Conservation (phyloP, 1,140 invertebrate genomes). For the Goniozus legneri region DNA sequence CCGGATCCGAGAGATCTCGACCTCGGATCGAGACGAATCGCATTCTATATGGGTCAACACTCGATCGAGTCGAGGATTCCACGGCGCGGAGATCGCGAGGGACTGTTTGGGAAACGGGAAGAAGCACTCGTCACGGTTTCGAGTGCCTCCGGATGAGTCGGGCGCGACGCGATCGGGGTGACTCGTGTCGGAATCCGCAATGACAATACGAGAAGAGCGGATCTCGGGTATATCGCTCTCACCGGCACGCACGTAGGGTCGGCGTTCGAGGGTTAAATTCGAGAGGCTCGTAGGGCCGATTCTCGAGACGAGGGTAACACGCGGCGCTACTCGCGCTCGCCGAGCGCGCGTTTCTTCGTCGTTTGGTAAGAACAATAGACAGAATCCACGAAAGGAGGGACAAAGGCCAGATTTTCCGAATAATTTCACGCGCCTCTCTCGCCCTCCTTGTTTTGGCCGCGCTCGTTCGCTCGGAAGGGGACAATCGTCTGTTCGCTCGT, state of each 20-base stretch:
- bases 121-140: too few species aligned
- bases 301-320: constrained; percentile 29
- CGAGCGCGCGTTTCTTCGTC: constrained; percentile 23
- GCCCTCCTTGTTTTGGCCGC: constrained; percentile 10
- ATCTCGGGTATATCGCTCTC: too few species aligned
- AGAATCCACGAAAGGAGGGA: constrained; percentile 12
- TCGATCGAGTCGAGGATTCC: too few species aligned
- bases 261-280: constrained; percentile 31
- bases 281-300: constrained; percentile 22
- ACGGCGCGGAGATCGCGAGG: too few species aligned
- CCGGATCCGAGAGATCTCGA: too few species aligned
- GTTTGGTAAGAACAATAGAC: constrained; percentile 32
- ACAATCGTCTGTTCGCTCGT: too few species aligned
- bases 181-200: too few species aligned
- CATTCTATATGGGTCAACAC: too few species aligned
- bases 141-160: too few species aligned
- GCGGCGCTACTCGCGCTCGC: too few species aligned
- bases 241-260: constrained; percentile 21
- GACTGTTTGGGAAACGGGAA: too few species aligned
- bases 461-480: constrained; percentile 27
- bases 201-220: constrained; percentile 12
- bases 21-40: too few species aligned
- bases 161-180: not conserved
- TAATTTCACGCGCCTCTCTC: constrained; percentile 45
- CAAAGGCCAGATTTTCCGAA: constrained; percentile 42